Base-by-base conservation (phyloP, 1,140 invertebrate species). In the Trachymyrmex septentrionalis region DNA sequence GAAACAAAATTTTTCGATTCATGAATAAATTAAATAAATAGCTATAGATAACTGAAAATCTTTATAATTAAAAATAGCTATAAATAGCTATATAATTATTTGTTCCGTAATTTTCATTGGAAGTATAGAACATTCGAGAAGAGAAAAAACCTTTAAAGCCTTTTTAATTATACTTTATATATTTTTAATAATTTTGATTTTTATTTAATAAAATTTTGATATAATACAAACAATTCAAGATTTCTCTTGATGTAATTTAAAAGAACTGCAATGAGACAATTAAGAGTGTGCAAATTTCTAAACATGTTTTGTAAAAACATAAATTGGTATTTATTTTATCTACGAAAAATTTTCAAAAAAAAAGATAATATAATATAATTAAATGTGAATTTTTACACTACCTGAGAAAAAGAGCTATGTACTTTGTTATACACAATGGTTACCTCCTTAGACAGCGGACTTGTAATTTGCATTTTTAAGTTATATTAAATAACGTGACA, bases 391-490 rank as follows among this genome's bases (percentile, higher is more conserved):
- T 71, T 78, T 21, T 53, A 3, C 6, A 38, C 67, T 69, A 27
- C 9, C 9, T 30, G 30, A 24, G 9, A 19, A 10, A 50, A 78
- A 27, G 16, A 6, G 55, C 34, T 69, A 69, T 71, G 2, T 6
- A 55, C 10, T 67, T 67, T 24, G 76, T 67, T 67, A 80, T 12
- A 81, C 16, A 81, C 77, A 71, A 66, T 48, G 66, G 30, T 71
- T 81, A 71, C 21, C 50, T 71, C 14, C 12, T 78, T 81, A 38
- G 48, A 81, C 30, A 75, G 24, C 34, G 30, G 48, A 84, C 9
- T 75, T 73, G 5, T 61, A 75, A 73, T 80, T 34, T 34, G 9
- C 6, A 3, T 61, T 75, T 84, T 73, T 84, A 21, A 63, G 3
- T 84, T 61, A 19, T 73, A 61, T 75, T 61, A 48, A 73, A 73